Evolutionary conservation across 2,888 invertebrate species (phyloP).

Genomic region (Capitulum mitella): DNA sequence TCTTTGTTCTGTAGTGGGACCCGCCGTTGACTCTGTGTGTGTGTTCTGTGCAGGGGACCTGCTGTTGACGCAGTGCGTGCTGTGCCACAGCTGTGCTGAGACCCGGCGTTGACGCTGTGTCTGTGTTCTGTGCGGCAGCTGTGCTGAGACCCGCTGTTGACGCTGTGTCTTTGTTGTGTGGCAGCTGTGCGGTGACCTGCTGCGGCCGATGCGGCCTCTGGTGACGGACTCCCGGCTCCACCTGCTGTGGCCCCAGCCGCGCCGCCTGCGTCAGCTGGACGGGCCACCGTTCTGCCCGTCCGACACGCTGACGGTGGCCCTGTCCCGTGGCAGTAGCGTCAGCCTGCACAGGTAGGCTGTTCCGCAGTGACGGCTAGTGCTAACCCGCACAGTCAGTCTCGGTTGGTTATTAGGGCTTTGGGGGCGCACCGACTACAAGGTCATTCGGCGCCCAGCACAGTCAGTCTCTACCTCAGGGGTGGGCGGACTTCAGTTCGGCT

Average conservation of each 20-base stretch:
- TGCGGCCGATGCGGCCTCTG: constrained; percentile 42
- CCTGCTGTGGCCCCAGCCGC: constrained; percentile 56
- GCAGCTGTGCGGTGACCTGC: constrained; percentile 38
- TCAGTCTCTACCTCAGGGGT: too few relatives aligned
- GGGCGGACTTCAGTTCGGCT: too few relatives aligned
- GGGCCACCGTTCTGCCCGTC: constrained; percentile 41
- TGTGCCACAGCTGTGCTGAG: too few relatives aligned
- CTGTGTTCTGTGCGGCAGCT: not conserved
- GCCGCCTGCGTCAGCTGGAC: constrained; percentile 49
- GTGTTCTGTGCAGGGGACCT: not conserved
- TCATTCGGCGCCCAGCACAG: too few relatives aligned
- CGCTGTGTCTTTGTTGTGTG: constrained; percentile 34
- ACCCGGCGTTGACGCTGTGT: too few relatives aligned
- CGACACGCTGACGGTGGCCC: not conserved
- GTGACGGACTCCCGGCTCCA: constrained; percentile 47
- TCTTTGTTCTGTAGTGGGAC: not conserved
- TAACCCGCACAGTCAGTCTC: too few relatives aligned
- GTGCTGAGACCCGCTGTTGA: constrained; percentile 37
- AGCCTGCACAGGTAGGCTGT: not conserved
- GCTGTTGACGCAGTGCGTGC: too few relatives aligned
- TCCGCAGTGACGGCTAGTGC: too few relatives aligned
- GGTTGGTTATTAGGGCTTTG: too few relatives aligned
- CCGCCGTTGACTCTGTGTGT: not conserved
- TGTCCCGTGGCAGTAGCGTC: not conserved
- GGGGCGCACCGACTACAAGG: too few relatives aligned